Evolutionary conservation across 1,140 invertebrate species (phyloP), one percentile per base, ranked within the genome.

Genomic region (Macrocentrus cingulum): DNA sequence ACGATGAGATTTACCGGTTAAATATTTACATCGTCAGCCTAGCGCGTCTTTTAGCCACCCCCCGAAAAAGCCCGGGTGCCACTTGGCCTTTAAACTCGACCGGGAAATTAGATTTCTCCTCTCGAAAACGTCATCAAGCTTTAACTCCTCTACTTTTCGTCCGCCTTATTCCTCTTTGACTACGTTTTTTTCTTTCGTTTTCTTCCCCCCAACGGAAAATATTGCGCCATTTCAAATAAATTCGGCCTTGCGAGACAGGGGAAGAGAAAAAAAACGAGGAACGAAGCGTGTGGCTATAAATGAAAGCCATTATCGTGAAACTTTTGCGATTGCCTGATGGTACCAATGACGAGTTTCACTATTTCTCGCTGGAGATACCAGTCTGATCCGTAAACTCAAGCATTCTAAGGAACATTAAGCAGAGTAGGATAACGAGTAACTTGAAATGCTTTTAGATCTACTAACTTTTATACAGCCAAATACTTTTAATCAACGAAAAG

Each of bases 91-190:
- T 46, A 54, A 54, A 45, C 49, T 49, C 50, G 41, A 64, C 51
- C 63, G 53, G 59, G 59, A 60, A 68, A 67, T 68, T 66, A 68
- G 59, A 65, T 68, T 68, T n/a, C n/a, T 63, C 49, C 51, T 48
- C 36, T 18, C 49, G 65, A 59, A 68, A 67, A 68, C 58, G 63
- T 63, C 61, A 63, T 52, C 44, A 52, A 60, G 52, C 63, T 63
- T 65, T 56, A 53, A 58, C n/a, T 22, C 18, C 7, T 52, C 49
- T 18, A 7, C 19, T 42, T 18, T 19, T 20, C 53, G 32, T 55
- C 41, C 41, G 25, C 22, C 29, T 9, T 2, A n/a, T 32, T 37
- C 16, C 15, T 52, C 49, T 11, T 18, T 13, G 5, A 42, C 44
- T 56, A 16, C 23, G 37, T 23, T 22, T 7, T 39, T 20, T 11